Evolutionary conservation across 2,797 vertebrate species (phyloP).

Genomic region (Acanthornis magna): DNA sequence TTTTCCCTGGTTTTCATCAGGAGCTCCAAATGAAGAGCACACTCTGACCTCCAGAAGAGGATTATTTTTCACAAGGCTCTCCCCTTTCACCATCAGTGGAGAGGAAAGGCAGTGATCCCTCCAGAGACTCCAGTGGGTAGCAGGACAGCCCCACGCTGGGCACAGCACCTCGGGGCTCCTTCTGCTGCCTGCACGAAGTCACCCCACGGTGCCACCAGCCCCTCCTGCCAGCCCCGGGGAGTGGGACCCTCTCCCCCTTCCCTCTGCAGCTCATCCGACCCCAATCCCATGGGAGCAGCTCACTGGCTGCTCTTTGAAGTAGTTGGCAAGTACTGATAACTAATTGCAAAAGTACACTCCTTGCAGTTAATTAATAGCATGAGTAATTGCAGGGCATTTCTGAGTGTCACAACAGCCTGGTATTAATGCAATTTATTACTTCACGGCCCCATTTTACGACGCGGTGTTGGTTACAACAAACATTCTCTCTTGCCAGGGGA

Average conservation of each 20-base stretch:
- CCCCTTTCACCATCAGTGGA: fast-evolving
- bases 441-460: not conserved
- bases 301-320: not conserved
- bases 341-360: not conserved
- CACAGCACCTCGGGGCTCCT: not conserved
- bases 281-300: not conserved
- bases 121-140: fast-evolving
- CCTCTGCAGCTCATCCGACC: not conserved
- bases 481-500: not conserved
- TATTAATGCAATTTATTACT: not conserved
- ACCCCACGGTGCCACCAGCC: not conserved
- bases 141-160: not conserved
- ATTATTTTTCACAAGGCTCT: fast-evolving
- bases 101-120: not conserved
- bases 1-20: not conserved
- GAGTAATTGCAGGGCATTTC: not conserved
- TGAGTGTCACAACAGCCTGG: not conserved
- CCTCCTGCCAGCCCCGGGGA: no score
- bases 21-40: fast-evolving
- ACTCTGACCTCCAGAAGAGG: fast-evolving
- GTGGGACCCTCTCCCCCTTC: not conserved
- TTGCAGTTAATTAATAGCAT: not conserved
- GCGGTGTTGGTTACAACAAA: not conserved
- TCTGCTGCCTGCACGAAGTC: not conserved
- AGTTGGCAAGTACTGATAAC: not conserved